Evolutionary conservation across 2,113 vertebrate genomes (phyloP).

Genomic region (Pungitius pungitius): DNA sequence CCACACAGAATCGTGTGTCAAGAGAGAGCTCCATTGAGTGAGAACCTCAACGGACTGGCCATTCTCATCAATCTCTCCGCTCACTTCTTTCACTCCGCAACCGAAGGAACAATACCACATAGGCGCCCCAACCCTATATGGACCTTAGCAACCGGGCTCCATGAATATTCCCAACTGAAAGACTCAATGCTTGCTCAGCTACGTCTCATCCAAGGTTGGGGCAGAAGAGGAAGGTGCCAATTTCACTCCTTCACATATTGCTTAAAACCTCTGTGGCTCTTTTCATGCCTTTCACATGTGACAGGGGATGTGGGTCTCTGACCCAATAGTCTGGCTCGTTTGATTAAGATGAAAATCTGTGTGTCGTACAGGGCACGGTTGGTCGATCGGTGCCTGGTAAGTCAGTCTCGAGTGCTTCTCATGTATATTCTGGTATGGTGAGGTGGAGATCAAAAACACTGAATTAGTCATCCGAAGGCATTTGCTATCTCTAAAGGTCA

Average conservation of each 20-base stretch:
- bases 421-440: neutral
- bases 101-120: slow-evolving; percentile 53
- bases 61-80: slow-evolving; percentile 77
- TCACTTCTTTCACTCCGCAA: slow-evolving; percentile 60
- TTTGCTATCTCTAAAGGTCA: too few relatives aligned
- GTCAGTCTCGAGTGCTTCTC: neutral
- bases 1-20: slow-evolving; percentile 72
- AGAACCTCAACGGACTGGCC: slow-evolving; percentile 60
- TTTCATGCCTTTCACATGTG: neutral
- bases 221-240: neutral
- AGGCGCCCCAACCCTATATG: slow-evolving; percentile 56
- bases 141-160: slow-evolving; percentile 76
- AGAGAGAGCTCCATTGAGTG: slow-evolving; percentile 62
- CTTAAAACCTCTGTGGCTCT: neutral
- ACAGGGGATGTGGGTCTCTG: neutral
- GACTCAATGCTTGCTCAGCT: slow-evolving; percentile 39
- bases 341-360: neutral
- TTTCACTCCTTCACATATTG: neutral
- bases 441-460: too few relatives aligned
- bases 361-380: neutral
- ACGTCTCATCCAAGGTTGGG: slow-evolving; percentile 13
- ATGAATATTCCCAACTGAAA: slow-evolving; percentile 43
- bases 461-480: too few relatives aligned
- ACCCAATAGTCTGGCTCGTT: neutral
- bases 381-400: neutral